These are phyloP conservation scores for Pipistrellus pipistrellus DNA, from an alignment of 2,797 vertebrate genomes.

Conservation along the genomic window DNA sequence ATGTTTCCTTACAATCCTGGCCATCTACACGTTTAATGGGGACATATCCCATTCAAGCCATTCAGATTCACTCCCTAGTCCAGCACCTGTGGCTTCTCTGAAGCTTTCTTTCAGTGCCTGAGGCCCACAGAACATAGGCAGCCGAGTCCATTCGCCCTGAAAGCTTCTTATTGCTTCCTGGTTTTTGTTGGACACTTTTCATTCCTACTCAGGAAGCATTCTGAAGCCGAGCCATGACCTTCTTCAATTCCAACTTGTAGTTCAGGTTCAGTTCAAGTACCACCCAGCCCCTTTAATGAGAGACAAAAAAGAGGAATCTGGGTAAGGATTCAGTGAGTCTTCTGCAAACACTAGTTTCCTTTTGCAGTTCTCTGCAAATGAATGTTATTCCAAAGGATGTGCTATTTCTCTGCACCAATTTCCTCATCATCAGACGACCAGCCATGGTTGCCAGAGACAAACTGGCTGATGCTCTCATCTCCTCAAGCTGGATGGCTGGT, in stretches of 20 bases:
- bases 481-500: too few relatives aligned
- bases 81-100: conserved; percentile 96
- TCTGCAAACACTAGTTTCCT: conserved; percentile 94
- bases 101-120: conserved; percentile 99
- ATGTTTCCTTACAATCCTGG: conserved; percentile 90
- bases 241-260: conserved; percentile 95
- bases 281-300: conserved; percentile 97
- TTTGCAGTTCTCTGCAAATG: conserved; percentile 92
- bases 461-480: neutral
- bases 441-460: conserved; percentile 80
- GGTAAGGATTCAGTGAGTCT: conserved; percentile 68
- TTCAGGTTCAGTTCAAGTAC: conserved; percentile 95
- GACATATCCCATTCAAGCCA: conserved; percentile 94
- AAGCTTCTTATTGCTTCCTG: too few relatives aligned
- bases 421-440: conserved; percentile 95
- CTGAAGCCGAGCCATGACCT: conserved; percentile 81
- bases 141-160: too few relatives aligned
- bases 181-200: conserved; percentile 91
- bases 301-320: conserved; percentile 94
- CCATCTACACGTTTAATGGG: conserved; percentile 89
- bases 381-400: conserved; percentile 94
- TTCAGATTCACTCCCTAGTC: conserved; percentile 95
- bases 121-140: conserved; percentile 86
- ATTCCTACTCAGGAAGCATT: conserved; percentile 98
- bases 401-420: conserved; percentile 92